Conservation (phyloP, 1,140 invertebrate species). For the Neotoxoptera formosana region DNA sequence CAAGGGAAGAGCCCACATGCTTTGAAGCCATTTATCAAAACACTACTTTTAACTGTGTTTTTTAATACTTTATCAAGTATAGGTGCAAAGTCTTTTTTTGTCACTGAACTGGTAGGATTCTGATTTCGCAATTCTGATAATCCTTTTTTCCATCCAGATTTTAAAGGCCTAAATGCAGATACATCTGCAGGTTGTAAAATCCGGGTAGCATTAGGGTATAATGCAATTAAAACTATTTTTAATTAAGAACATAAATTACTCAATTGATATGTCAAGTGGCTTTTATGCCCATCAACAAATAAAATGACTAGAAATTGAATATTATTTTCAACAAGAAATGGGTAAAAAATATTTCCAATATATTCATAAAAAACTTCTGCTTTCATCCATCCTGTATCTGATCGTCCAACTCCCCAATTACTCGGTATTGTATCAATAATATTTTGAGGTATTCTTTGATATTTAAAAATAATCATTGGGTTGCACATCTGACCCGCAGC, state of each 20-base stretch:
- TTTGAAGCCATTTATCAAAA: too few species aligned
- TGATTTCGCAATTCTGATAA: constrained; percentile 60
- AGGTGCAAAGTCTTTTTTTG: not conserved
- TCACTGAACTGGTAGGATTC: not conserved
- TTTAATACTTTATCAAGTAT: not conserved
- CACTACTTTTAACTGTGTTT: not conserved
- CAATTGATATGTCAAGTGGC: not conserved
- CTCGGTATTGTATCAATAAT: not conserved
- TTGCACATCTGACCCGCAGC: not conserved
- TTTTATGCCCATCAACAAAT: too few species aligned
- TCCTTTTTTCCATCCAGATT: constrained; percentile 62
- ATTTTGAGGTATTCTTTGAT: constrained; percentile 8
- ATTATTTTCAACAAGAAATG: too few species aligned
- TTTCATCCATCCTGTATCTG: not conserved
- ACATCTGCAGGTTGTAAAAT: constrained; percentile 65
- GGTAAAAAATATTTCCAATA: too few species aligned
- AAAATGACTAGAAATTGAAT: too few species aligned
- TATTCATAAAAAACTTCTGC: not conserved
- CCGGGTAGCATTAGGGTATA: constrained; percentile 64
- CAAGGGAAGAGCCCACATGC: too few species aligned
- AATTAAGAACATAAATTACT: not conserved
- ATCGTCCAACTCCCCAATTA: not conserved
- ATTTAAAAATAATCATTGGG: not conserved
- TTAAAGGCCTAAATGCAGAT: constrained; percentile 63
- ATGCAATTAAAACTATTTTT: not conserved